Base-by-base conservation (phyloP, 2,797 vertebrate genomes). In the Australoheros facetus region DNA sequence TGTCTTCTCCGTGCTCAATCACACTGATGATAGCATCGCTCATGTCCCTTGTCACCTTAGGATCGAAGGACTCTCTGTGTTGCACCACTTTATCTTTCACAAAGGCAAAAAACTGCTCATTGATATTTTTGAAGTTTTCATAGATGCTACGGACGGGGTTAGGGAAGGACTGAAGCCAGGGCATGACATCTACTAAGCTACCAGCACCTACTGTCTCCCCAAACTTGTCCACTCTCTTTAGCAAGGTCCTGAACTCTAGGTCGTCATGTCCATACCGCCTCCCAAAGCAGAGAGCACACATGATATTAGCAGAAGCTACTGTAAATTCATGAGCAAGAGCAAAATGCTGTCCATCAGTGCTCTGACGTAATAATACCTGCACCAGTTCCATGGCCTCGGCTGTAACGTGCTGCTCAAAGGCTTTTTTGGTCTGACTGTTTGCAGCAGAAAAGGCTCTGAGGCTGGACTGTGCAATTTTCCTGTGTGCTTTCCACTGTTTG, bases 241-340 rank as follows among this genome's bases (percentile, higher is more conserved):
- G 89, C 64, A 99, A 86, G 77, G 91, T 92, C 86, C 93, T 95
- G 93, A 99, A 99, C 94, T 99, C 98, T 16, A 93, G 73, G 87
- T 99, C 97, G 1, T 96, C 95, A 54, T 98, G 97, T 75, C 92
- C 91, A 59, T 99, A 99, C 79, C 98, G 95, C 84, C 94, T 96
- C 32, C 98, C 98, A 85, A 99, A 99, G 94, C 98, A 99, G n/a
- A 97, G 95, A 8, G 97, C 98, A 66, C 97, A 97, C 93, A 99
- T 97, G 71, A 98, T 93, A 32, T 99, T 99, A 56, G 97, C 97
- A 75, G 97, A 97, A 2, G 97, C 96, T 85, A 99, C 95, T 51
- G 95, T 90, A 7, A 97, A 85, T 32, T 96, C 94, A 11, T 90
- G 89, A 55, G 88, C 72, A 1, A 97, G 96, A 79, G 96, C 21